phyloP scores from a whole-genome alignment of 2,888 invertebrate species.

The Hartigia nigra region DNA sequence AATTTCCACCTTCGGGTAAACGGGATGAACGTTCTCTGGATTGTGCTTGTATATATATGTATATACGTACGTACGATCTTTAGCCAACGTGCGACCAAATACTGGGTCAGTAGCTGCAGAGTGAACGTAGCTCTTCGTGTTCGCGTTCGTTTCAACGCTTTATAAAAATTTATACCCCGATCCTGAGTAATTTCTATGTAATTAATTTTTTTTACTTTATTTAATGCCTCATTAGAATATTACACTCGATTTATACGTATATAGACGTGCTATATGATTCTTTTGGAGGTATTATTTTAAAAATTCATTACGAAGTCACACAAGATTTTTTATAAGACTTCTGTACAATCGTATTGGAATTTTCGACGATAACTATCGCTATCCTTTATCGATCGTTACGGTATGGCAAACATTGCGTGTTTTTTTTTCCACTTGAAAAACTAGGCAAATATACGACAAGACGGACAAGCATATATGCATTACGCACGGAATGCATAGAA shows the following conservation, averaged over 20 bases:
- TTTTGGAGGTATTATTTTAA: neutral
- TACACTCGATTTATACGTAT: neutral
- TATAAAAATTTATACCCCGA: neutral
- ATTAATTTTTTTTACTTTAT: too few relatives aligned
- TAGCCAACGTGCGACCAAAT: slow-evolving; percentile 14
- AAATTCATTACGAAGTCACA: neutral
- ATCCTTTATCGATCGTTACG: neutral
- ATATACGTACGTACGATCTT: neutral
- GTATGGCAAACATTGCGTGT: neutral
- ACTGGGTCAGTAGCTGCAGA: slow-evolving; percentile 36
- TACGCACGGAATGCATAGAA: slow-evolving; percentile 28
- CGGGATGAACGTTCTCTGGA: neutral
- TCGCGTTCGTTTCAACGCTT: neutral
- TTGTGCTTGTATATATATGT: slow-evolving; percentile 5
- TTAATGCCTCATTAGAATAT: neutral
- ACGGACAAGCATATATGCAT: neutral
- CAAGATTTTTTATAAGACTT: neutral
- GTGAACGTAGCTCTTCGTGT: slow-evolving; percentile 27
- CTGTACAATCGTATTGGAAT: neutral
- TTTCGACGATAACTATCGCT: neutral
- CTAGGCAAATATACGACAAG: neutral
- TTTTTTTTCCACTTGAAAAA: neutral
- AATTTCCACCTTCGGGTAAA: neutral
- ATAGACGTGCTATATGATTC: neutral
- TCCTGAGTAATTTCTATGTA: neutral